A percentile compares a stretch with the other conserved stretches of the same genome.
Evolutionary conservation across 92 coral and sea anemone species (phyloP).

Genomic region (Hydrozoanthus gracilis): DNA sequence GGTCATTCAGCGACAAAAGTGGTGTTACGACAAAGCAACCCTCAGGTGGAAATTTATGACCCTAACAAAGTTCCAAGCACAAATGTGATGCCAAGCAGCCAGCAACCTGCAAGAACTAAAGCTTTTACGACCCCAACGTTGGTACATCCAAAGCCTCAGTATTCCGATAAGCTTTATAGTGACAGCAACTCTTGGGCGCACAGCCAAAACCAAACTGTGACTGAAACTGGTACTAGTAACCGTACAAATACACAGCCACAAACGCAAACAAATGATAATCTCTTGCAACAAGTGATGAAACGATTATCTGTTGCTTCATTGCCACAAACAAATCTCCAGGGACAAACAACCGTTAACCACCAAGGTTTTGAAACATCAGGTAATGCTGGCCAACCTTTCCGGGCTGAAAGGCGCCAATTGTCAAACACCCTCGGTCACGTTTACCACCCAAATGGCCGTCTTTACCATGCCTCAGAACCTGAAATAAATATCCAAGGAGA

Average conservation of each 20-base stretch:
- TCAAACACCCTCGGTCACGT: not conserved
- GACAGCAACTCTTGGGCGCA: not conserved
- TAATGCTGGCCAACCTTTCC: too few species aligned
- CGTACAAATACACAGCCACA: not conserved
- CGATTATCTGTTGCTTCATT: not conserved
- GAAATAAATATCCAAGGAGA: too few species aligned
- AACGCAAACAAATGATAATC: not conserved
- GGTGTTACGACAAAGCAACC: not conserved
- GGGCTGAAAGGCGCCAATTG: not conserved
- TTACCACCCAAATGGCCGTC: not conserved
- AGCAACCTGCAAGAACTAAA: not conserved
- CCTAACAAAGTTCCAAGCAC: not conserved
- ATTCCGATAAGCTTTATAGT: not conserved
- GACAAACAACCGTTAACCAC: not conserved
- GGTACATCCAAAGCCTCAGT: not conserved
- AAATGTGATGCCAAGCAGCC: not conserved
- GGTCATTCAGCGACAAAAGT: not conserved
- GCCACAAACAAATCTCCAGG: not conserved
- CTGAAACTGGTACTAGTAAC: not conserved
- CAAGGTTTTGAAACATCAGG: too few species aligned
- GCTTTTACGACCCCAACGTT: not conserved
- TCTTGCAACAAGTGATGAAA: not conserved
- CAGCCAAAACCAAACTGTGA: not conserved
- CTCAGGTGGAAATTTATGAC: not conserved
- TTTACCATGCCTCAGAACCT: too few species aligned